Conservation (phyloP, 2,888 invertebrate genomes). For the Phasia obesa region DNA sequence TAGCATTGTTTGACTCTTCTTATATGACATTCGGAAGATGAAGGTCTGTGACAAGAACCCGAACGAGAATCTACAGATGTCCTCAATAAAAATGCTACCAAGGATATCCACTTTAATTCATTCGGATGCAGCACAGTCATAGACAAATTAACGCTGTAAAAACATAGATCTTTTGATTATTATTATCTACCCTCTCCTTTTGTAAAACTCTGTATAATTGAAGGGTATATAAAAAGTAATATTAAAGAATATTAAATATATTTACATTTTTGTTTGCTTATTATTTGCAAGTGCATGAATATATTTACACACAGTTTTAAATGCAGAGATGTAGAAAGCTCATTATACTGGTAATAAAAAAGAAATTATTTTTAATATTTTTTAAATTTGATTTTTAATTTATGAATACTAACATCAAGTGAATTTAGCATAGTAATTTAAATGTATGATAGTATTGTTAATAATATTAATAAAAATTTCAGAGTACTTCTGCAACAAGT, state of each 20-base stretch:
- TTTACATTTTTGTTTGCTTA: slow-evolving; percentile 22
- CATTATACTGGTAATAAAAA: background rate
- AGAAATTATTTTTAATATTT: background rate
- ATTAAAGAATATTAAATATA: slow-evolving; percentile 33
- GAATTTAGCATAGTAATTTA: background rate
- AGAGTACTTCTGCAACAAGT: no score
- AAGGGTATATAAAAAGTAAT: slow-evolving; percentile 15
- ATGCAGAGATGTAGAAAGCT: background rate
- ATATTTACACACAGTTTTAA: slow-evolving; percentile 7
- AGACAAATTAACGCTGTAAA: no score
- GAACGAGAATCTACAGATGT: no score
- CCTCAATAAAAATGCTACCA: no score
- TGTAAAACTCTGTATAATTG: background rate
- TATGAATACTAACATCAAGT: background rate
- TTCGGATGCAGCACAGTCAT: no score
- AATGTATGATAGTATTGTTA: background rate
- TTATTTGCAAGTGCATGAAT: background rate
- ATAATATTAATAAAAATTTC: no score
- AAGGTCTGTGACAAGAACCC: no score
- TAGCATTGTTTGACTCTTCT: no score
- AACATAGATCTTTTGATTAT: no score
- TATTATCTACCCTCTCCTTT: no score
- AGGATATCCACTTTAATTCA: no score
- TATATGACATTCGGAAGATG: no score
- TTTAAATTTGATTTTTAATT: background rate